phyloP scores from a whole-genome alignment of 1,140 invertebrate genomes.

The Galendromus occidentalis region DNA sequence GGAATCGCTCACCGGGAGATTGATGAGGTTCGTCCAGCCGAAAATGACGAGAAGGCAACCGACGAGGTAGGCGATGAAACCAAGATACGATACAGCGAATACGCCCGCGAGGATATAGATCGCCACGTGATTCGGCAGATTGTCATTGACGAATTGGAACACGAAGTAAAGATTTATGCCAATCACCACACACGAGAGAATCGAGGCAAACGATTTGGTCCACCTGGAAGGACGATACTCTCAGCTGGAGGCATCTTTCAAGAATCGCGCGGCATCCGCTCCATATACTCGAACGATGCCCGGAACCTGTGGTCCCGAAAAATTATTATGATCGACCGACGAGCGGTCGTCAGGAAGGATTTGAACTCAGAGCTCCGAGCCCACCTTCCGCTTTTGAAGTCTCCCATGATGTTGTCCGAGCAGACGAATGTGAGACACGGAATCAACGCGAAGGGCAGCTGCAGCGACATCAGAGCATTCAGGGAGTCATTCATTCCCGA shows the following conservation, averaged over 20 bases:
- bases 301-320: no score
- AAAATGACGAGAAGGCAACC: constrained; percentile 19
- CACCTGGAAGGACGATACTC: constrained; percentile 20
- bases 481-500: constrained; percentile 70
- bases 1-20: not conserved
- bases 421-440: constrained; percentile 74
- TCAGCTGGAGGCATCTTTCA: no score
- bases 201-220: constrained; percentile 40
- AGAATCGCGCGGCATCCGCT: no score
- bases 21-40: not conserved
- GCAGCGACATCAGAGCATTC: constrained; percentile 69
- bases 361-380: constrained; percentile 21
- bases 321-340: not conserved
- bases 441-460: constrained; percentile 59
- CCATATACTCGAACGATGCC: no score
- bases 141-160: constrained; percentile 35
- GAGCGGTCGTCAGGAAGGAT: not conserved
- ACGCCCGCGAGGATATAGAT: constrained; percentile 35
- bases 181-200: constrained; percentile 48
- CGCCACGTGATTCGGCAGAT: constrained; percentile 33
- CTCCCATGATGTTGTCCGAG: constrained; percentile 55
- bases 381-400: constrained; percentile 52
- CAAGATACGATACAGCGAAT: constrained; percentile 41
- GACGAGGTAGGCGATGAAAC: constrained; percentile 46
- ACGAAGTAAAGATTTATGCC: constrained; percentile 65